A percentile compares a stretch with the other conserved stretches of the same genome.
Evolutionary conservation across 2,888 invertebrate species (phyloP).

Genomic region (Eilema sororculum): DNA sequence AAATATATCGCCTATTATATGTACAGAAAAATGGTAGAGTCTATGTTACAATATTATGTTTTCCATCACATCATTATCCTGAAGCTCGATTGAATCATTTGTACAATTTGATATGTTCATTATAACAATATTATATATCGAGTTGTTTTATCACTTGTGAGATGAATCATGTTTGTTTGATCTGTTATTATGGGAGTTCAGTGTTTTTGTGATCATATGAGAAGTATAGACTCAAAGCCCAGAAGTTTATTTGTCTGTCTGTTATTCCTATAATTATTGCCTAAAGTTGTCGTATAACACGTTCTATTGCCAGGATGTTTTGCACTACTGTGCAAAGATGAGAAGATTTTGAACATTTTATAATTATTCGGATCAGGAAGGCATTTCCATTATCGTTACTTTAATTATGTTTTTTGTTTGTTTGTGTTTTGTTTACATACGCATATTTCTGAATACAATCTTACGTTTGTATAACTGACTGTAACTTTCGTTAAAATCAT

Average conservation of each 20-base stretch:
- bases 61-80: conserved; percentile 40
- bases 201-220: neutral
- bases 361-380: neutral
- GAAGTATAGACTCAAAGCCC: neutral
- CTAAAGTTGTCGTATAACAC: no score
- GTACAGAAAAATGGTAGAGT: conserved; percentile 20
- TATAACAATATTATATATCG: conserved; percentile 5
- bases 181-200: no score
- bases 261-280: no score
- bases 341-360: no score
- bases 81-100: conserved; percentile 66
- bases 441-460: no score
- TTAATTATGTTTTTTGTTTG: no score
- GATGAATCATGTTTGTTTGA: neutral
- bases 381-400: no score
- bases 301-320: no score
- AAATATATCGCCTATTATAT: conserved; percentile 38
- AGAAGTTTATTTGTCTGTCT: no score
- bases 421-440: no score
- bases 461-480: neutral
- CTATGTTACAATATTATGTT: conserved; percentile 24
- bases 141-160: neutral
- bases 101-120: conserved; percentile 73
- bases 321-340: no score
- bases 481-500: neutral